Conservation (phyloP, 2,888 invertebrate species). For the Nomada flava region DNA sequence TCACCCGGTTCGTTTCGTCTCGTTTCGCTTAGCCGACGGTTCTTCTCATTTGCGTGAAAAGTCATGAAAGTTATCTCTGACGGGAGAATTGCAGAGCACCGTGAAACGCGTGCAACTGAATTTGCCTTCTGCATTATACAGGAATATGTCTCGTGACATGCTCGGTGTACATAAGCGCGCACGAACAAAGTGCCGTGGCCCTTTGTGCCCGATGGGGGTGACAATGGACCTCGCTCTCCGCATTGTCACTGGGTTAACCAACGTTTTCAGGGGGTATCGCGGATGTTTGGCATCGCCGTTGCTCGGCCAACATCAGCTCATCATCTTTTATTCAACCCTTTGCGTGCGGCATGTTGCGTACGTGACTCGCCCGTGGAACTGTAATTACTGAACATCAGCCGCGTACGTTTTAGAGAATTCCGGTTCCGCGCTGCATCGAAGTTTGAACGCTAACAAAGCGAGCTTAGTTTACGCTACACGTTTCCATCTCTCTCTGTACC, state of each 20-base stretch:
- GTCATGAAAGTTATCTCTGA: constrained; percentile 36
- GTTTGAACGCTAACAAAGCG: constrained; percentile 53
- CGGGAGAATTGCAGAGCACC: constrained; percentile 11
- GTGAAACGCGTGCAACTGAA: constrained; percentile 60
- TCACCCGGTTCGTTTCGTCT: not conserved
- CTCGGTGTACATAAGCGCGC: constrained; percentile 52
- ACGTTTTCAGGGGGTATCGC: constrained; percentile 70
- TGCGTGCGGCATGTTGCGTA: constrained; percentile 52
- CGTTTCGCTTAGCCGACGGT: not conserved
- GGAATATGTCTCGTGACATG: constrained; percentile 74
- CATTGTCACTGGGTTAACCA: constrained; percentile 83
- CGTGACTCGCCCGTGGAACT: constrained; percentile 59
- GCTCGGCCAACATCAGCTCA: constrained; percentile 66
- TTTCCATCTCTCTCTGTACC: not conserved
- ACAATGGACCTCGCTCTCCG: constrained; percentile 75
- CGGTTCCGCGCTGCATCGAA: constrained; percentile 43
- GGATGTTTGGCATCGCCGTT: constrained; percentile 69
- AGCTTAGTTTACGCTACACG: constrained; percentile 43
- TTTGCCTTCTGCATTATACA: constrained; percentile 78
- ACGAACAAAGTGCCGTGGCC: constrained; percentile 71
- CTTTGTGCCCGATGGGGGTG: constrained; percentile 75
- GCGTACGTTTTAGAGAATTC: constrained; percentile 58
- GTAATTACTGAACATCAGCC: constrained; percentile 67
- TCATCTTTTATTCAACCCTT: constrained; percentile 72
- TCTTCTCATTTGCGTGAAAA: constrained; percentile 3